A percentile compares a stretch with the other conserved stretches of the same genome.
phyloP scores from a whole-genome alignment of 2,888 invertebrate genomes.

The Nebria salina region DNA sequence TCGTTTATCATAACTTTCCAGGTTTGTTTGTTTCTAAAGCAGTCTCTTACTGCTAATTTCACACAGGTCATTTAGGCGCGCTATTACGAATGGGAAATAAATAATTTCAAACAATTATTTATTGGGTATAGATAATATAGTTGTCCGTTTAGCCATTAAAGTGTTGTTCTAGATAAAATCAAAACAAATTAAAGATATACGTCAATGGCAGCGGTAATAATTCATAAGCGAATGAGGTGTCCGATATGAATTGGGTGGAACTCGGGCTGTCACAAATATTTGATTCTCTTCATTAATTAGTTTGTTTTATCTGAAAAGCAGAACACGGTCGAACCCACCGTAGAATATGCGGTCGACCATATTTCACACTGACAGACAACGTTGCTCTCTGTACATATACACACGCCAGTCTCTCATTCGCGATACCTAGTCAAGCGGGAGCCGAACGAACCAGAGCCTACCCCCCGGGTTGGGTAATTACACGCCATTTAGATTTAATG shows the following conservation, averaged over 20 bases:
- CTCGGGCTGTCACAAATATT: constrained; percentile 50
- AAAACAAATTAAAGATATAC: constrained; percentile 46
- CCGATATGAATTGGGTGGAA: constrained; percentile 16
- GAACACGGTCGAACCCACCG: not conserved
- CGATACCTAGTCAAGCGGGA: not conserved
- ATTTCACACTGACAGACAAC: constrained; percentile 24
- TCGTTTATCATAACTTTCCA: too few relatives aligned
- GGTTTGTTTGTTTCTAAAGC: too few relatives aligned
- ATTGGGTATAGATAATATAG: constrained; percentile 14
- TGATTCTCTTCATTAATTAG: constrained; percentile 55
- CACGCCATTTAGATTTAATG: constrained; percentile 22
- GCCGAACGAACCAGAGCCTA: not conserved
- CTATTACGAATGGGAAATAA: not conserved
- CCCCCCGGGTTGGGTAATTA: not conserved
- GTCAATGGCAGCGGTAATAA: constrained; percentile 38
- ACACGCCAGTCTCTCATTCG: not conserved
- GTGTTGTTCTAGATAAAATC: constrained; percentile 34
- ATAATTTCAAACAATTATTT: constrained; percentile 24
- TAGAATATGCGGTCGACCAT: constrained; percentile 3
- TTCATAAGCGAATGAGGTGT: constrained; percentile 20
- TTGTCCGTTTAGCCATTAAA: not conserved
- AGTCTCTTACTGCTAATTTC: too few relatives aligned
- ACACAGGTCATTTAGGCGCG: too few relatives aligned
- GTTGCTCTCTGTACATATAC: not conserved
- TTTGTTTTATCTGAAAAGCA: constrained; percentile 51